These are phyloP conservation scores for Autographa pulchrina DNA, from an alignment of 2,888 invertebrate species.

Conservation along the genomic window DNA sequence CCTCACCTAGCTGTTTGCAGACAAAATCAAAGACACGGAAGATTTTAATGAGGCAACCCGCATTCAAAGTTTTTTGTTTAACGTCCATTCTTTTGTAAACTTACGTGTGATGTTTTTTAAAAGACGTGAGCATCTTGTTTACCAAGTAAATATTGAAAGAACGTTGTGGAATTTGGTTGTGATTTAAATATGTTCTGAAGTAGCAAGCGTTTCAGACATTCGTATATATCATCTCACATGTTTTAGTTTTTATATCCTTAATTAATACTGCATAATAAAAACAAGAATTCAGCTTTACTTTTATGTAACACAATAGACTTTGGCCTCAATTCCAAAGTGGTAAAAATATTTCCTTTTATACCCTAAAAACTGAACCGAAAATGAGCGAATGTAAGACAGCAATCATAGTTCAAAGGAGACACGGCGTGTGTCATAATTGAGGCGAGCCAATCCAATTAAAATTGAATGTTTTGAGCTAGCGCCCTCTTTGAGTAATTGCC, in stretches of 20 bases:
- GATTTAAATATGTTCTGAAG: background rate
- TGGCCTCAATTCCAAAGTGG: background rate
- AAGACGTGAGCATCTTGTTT: conserved; percentile 34
- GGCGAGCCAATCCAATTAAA: conserved; percentile 85
- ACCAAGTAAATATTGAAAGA: conserved; percentile 13
- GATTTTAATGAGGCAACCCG: conserved; percentile 88
- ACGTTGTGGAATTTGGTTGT: background rate
- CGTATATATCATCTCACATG: background rate
- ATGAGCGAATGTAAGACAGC: conserved; percentile 73
- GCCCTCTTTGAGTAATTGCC: conserved; percentile 78
- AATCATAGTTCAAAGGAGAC: conserved; percentile 82
- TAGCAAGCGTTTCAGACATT: background rate
- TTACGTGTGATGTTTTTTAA: conserved; percentile 45
- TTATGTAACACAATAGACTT: background rate
- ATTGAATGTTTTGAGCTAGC: conserved; percentile 78
- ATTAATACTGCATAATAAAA: background rate
- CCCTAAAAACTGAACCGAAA: conserved; percentile 47
- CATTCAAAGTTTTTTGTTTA: conserved; percentile 82
- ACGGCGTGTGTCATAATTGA: conserved; percentile 81
- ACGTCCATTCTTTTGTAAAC: conserved; percentile 66
- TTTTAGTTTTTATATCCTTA: no score
- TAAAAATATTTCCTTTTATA: background rate
- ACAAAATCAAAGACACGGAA: conserved; percentile 87
- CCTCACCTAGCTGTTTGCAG: conserved; percentile 77
- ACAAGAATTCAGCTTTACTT: background rate